Evolutionary conservation across 2,113 vertebrate species (phyloP).

Genomic region (Eurypyga helias): DNA sequence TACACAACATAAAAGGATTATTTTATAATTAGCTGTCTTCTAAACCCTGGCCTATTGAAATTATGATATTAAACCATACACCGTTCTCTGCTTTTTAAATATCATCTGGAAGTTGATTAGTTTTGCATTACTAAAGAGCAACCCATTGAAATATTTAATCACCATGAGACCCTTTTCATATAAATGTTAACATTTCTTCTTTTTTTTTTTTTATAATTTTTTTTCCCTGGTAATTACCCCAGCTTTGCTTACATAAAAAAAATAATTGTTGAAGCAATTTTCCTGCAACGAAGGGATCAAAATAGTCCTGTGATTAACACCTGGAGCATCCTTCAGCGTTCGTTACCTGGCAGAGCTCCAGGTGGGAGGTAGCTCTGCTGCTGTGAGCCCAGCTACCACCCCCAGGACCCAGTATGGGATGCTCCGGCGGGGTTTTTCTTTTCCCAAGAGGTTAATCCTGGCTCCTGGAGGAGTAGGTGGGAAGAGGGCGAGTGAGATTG

Average conservation of each 20-base stretch:
- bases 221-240: not conserved
- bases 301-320: constrained; percentile 36
- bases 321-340: not conserved
- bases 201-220: not conserved
- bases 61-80: not conserved
- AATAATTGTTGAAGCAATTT: not conserved
- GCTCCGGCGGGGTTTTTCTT: not conserved
- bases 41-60: constrained; percentile 36
- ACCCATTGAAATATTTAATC: constrained; percentile 50
- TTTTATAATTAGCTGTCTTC: constrained; percentile 56
- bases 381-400: not conserved
- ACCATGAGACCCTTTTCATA: constrained; percentile 28
- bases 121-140: constrained; percentile 59
- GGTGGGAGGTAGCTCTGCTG: not conserved
- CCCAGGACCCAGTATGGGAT: accelerated
- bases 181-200: constrained; percentile 3
- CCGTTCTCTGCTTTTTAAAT: constrained; percentile 13
- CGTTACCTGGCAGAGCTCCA: not conserved
- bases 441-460: not conserved
- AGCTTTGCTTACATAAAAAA: constrained; percentile 30
- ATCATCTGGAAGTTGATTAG: constrained; percentile 57
- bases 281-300: not conserved
- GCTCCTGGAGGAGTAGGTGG: not conserved
- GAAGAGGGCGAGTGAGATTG: not conserved
- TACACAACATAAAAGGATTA: constrained; percentile 53